Conservation (phyloP, 2,797 vertebrate genomes). For the Hafferia zeledoni region DNA sequence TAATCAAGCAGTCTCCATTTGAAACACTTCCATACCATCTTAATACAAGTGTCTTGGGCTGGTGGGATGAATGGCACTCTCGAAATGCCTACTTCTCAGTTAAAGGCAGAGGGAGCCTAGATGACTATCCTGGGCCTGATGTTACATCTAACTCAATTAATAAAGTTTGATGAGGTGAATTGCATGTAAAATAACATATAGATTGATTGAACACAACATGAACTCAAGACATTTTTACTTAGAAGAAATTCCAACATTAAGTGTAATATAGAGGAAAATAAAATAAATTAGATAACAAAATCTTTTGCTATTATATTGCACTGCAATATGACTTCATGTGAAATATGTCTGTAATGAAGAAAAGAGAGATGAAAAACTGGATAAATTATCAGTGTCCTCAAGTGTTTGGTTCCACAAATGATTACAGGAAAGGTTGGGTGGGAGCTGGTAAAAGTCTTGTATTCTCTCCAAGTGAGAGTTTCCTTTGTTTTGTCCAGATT, state of each 20-base stretch:
- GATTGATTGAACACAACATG: not conserved
- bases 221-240: not conserved
- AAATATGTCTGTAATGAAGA: not conserved
- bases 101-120: not conserved
- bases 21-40: not conserved
- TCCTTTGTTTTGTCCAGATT: not conserved
- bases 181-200: not conserved
- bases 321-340: not conserved
- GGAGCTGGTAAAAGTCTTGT: not conserved
- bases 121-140: not conserved
- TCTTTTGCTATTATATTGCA: not conserved
- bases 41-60: not conserved
- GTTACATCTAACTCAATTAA: not conserved
- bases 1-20: not conserved
- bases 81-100: fast-evolving
- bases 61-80: not conserved
- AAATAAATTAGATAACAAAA: not conserved
- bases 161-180: not conserved
- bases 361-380: not conserved
- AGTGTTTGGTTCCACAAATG: not conserved
- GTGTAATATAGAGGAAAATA: not conserved
- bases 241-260: not conserved
- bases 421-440: not conserved
- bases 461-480: not conserved
- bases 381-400: not conserved